These are phyloP conservation scores for Pan paniscus DNA, from an alignment of 2,113 vertebrate genomes.

Conservation along the genomic window DNA sequence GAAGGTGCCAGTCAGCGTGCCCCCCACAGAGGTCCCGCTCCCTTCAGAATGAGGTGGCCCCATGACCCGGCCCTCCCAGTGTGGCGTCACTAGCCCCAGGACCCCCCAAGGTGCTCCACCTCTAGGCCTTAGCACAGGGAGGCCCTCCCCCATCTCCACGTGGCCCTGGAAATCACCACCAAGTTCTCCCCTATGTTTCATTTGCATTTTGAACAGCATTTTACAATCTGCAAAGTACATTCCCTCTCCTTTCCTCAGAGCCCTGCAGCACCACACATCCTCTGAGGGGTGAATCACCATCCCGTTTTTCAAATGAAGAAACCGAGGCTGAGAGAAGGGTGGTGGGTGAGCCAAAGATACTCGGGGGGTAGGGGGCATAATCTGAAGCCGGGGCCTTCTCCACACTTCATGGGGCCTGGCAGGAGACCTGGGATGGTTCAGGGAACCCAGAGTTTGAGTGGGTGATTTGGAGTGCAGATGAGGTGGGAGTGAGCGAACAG, in stretches of 20 bases:
- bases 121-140: not conserved
- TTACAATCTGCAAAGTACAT: not conserved
- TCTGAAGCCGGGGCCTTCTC: not conserved
- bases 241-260: not conserved
- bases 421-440: not conserved
- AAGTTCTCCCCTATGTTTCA: not conserved
- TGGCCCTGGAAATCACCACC: not conserved
- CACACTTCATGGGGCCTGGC: not conserved
- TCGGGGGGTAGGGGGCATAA: not conserved
- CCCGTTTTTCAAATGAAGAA: not conserved
- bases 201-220: not conserved
- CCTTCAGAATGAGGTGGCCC: not conserved
- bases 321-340: not conserved
- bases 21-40: not conserved
- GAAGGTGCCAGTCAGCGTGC: not conserved
- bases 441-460: not conserved
- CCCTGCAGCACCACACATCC: not conserved
- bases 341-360: not conserved
- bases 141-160: not conserved
- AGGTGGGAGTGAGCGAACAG: not conserved
- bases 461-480: not conserved
- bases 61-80: rapidly evolving
- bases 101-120: not conserved
- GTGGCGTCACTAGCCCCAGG: not conserved
- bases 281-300: not conserved